Conservation (phyloP, 1,140 invertebrate species). For the Achroia grisella region DNA sequence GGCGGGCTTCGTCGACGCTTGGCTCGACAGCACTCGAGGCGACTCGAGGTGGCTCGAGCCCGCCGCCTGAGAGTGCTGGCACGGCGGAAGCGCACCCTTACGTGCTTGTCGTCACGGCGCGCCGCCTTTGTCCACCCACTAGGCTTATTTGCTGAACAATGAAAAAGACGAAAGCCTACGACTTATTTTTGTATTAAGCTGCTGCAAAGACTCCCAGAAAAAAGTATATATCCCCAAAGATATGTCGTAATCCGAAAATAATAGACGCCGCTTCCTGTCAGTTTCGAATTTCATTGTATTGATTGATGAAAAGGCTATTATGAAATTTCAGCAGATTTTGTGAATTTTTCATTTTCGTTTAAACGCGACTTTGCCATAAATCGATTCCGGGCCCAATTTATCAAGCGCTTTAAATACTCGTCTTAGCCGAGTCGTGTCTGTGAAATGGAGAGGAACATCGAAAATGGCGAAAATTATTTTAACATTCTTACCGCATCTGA, state of each 20-base stretch:
- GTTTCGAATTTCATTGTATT: slow-evolving; percentile 51
- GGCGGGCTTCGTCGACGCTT: slow-evolving; percentile 62
- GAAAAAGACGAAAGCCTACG: slow-evolving; percentile 58
- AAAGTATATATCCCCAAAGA: slow-evolving; percentile 37
- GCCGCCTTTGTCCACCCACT: slow-evolving; percentile 67
- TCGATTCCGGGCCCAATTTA: slow-evolving; percentile 56
- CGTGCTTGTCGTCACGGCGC: slow-evolving; percentile 58
- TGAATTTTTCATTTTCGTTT: slow-evolving; percentile 58
- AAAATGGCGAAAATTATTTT: slow-evolving; percentile 39
- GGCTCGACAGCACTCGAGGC: slow-evolving; percentile 26
- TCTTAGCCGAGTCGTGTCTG: slow-evolving; percentile 35
- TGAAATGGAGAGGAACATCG: slow-evolving; percentile 49
- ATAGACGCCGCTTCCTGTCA: slow-evolving; percentile 29
- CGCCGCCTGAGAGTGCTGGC: slow-evolving; percentile 55
- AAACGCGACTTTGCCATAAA: slow-evolving; percentile 46
- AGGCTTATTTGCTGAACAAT: slow-evolving; percentile 71
- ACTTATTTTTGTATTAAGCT: slow-evolving; percentile 47
- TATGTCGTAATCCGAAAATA: slow-evolving; percentile 38
- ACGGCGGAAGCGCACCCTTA: slow-evolving; percentile 66
- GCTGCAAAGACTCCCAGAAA: slow-evolving; percentile 2
- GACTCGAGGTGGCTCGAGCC: slow-evolving; percentile 40
- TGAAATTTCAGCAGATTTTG: slow-evolving; percentile 53
- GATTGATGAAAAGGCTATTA: slow-evolving; percentile 62
- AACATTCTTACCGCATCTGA: slow-evolving; percentile 25
- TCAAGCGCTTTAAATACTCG: slow-evolving; percentile 53